These are phyloP conservation scores for Cephus spinipes DNA, from an alignment of 2,888 invertebrate species.

Conservation along the genomic window DNA sequence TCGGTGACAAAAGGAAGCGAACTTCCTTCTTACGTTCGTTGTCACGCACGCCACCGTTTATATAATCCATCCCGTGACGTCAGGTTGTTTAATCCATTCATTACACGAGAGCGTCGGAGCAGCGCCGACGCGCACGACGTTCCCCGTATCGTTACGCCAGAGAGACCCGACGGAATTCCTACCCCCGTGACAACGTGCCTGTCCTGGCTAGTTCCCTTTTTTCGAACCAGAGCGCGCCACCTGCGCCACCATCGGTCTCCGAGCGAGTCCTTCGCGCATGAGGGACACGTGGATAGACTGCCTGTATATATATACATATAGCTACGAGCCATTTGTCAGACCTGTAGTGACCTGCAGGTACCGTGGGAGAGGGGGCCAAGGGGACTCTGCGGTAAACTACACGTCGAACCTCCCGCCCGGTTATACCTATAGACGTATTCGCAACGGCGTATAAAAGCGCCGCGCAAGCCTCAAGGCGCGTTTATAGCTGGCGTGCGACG, in stretches of 20 bases:
- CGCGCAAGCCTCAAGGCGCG: neutral
- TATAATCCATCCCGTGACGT: slow-evolving; percentile 66
- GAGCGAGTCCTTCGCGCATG: neutral
- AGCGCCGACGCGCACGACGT: slow-evolving; percentile 7
- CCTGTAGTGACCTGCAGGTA: neutral
- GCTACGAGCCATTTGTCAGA: neutral
- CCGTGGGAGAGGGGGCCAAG: neutral
- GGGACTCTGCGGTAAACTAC: neutral
- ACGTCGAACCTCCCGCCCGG: neutral
- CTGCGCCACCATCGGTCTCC: neutral
- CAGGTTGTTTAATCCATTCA: slow-evolving; percentile 63
- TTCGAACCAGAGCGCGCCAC: neutral
- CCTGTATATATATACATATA: neutral
- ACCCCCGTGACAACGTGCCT: slow-evolving; percentile 9
- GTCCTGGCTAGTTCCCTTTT: neutral
- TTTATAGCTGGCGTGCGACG: neutral
- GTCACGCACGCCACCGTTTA: slow-evolving; percentile 61
- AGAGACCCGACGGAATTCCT: slow-evolving; percentile 22
- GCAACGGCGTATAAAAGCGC: neutral
- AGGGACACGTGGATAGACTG: neutral
- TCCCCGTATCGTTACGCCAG: slow-evolving; percentile 3
- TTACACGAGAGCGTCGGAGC: slow-evolving; percentile 39
- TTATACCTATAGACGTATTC: neutral
- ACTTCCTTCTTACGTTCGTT: slow-evolving; percentile 65
- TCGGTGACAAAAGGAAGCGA: slow-evolving; percentile 62